These are phyloP conservation scores for Paradoxurus hermaphroditus DNA, from an alignment of 2,113 vertebrate genomes.

Conservation along the genomic window DNA sequence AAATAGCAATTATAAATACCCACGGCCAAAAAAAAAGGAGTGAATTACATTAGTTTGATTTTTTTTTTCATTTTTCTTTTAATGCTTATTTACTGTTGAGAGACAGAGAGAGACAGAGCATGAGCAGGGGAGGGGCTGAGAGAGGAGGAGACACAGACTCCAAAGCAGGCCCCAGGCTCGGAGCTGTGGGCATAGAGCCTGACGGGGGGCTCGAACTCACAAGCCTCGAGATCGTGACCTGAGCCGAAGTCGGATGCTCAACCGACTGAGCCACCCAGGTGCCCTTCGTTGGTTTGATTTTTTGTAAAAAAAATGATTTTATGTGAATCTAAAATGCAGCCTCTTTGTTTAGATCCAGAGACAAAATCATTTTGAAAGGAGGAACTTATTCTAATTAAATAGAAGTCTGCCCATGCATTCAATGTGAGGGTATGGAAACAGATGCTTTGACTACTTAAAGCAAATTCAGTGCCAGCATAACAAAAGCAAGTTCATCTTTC, in stretches of 20 bases:
- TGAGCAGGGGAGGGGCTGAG: too few species aligned
- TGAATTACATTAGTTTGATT: not conserved
- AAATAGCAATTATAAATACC: not conserved
- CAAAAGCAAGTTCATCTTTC: not conserved
- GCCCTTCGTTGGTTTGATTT: not conserved
- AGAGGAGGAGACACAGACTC: too few species aligned
- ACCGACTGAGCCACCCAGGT: too few species aligned
- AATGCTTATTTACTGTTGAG: too few species aligned
- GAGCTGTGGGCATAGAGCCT: too few species aligned
- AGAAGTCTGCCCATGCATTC: not conserved
- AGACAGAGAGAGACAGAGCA: too few species aligned
- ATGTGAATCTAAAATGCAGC: not conserved
- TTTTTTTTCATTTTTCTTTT: too few species aligned
- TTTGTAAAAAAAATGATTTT: not conserved
- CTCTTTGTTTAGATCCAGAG: not conserved
- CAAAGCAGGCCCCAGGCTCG: too few species aligned
- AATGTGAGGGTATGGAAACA: not conserved
- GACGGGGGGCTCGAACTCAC: too few species aligned
- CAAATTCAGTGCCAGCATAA: not conserved
- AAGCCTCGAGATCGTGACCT: too few species aligned
- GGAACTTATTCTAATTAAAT: not conserved
- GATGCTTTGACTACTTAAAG: not conserved
- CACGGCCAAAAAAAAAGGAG: not conserved
- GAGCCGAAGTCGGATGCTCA: too few species aligned
- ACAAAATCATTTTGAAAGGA: not conserved